phyloP scores from a whole-genome alignment of 2,113 vertebrate species.

The Ellobius talpinus region DNA sequence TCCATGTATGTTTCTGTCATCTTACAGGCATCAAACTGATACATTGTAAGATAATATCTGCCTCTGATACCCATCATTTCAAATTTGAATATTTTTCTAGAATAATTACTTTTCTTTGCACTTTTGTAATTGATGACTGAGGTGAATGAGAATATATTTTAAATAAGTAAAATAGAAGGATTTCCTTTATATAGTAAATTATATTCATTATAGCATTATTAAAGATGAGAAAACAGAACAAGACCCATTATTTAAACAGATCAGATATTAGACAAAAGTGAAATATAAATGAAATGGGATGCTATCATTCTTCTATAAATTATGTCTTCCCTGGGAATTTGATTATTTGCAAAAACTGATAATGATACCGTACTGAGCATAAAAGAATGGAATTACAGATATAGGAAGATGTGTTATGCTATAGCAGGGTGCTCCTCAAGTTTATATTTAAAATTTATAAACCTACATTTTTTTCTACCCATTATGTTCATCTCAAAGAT shows the following conservation, averaged over 20 bases:
- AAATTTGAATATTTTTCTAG: background rate
- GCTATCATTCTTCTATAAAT: background rate
- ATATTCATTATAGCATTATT: background rate
- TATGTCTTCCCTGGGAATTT: background rate
- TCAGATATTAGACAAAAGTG: background rate
- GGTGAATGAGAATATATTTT: background rate
- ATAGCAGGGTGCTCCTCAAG: background rate
- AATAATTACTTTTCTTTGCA: background rate
- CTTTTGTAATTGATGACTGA: background rate
- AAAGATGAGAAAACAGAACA: background rate
- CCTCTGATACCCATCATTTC: background rate
- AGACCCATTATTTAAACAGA: background rate
- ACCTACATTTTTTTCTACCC: background rate
- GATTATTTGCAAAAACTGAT: background rate
- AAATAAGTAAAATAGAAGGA: conserved; percentile 16
- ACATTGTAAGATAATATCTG: conserved; percentile 1
- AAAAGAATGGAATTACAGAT: background rate
- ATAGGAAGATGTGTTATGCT: background rate
- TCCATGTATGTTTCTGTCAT: background rate
- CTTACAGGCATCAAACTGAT: background rate
- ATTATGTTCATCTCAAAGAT: background rate
- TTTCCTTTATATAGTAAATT: background rate
- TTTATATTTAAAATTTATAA: conserved; percentile 9
- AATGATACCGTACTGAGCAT: background rate
- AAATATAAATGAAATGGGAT: background rate